A percentile compares a stretch with the other conserved stretches of the same genome.
These are phyloP conservation scores for Drosophila arizonae DNA, from an alignment of 1,140 invertebrate genomes.

Conservation along the genomic window DNA sequence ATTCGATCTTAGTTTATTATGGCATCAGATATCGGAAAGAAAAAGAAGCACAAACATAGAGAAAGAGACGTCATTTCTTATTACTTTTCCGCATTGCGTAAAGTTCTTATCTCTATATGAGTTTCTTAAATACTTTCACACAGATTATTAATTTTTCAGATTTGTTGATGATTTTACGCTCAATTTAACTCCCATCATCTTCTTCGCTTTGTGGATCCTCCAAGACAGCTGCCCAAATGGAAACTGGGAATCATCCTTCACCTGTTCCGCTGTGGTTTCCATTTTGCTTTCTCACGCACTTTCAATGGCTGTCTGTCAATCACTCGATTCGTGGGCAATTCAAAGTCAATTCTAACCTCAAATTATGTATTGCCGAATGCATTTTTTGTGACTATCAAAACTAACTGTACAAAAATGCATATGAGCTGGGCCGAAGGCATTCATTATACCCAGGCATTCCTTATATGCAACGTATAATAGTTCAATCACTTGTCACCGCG, in stretches of 20 bases:
- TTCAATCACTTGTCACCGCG: constrained; percentile 78
- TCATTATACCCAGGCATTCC: constrained; percentile 49
- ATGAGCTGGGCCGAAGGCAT: constrained; percentile 48
- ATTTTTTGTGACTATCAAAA: constrained; percentile 19
- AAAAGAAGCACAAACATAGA: too few species aligned
- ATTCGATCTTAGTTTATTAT: too few species aligned
- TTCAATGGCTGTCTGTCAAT: not conserved
- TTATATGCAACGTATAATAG: constrained; percentile 69
- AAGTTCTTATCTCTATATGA: too few species aligned
- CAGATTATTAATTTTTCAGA: too few species aligned
- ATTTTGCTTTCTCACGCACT: constrained; percentile 32
- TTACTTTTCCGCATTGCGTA: too few species aligned
- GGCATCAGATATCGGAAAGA: too few species aligned
- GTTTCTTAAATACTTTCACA: too few species aligned
- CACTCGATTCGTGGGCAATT: not conserved
- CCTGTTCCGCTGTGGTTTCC: not conserved
- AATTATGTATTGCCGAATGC: constrained; percentile 32
- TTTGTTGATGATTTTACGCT: too few species aligned
- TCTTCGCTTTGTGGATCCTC: too few species aligned
- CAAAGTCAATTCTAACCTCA: constrained; percentile 13
- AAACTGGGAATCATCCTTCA: not conserved
- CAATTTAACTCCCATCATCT: too few species aligned
- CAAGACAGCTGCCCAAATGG: too few species aligned
- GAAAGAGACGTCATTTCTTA: too few species aligned
- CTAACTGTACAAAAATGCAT: constrained; percentile 61